Evolutionary conservation across 2,797 vertebrate species (phyloP).

Genomic region (Mormyrops attenuatus): DNA sequence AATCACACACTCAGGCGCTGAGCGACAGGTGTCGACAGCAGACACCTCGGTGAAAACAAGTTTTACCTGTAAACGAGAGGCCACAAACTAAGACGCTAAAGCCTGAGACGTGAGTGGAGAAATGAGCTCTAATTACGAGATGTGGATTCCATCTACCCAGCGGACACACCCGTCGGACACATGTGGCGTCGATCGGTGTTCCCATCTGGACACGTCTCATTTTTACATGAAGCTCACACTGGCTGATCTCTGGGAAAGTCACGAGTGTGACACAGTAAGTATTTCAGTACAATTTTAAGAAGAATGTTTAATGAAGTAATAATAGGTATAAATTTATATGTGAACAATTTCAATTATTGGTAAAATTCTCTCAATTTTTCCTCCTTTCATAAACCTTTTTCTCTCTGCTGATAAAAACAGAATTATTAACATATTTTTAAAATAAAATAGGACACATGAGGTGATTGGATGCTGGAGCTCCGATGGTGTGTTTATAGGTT

Average conservation of each 20-base stretch:
- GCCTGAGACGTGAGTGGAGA: not conserved
- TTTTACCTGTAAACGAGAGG: not conserved
- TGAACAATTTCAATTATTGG: not conserved
- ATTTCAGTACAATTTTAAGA: not conserved
- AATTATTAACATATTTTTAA: not conserved
- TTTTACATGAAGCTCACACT: not conserved
- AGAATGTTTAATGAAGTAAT: not conserved
- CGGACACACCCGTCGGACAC: slow-evolving; percentile 25
- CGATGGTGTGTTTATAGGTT: not conserved
- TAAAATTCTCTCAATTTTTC: not conserved
- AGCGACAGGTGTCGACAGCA: not conserved
- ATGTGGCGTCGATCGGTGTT: slow-evolving; percentile 35
- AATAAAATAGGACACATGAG: not conserved
- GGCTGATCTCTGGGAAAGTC: not conserved
- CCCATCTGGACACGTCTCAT: slow-evolving; percentile 44
- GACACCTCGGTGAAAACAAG: slow-evolving; percentile 19
- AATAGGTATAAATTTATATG: not conserved
- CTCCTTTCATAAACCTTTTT: not conserved
- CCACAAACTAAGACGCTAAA: not conserved
- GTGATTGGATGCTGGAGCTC: not conserved
- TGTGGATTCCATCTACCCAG: slow-evolving; percentile 45
- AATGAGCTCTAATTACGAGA: slow-evolving; percentile 42
- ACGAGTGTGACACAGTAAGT: not conserved
- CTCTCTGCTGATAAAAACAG: not conserved
- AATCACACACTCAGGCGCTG: not conserved